These are phyloP conservation scores for Cnemophilus loriae DNA, from an alignment of 2,113 vertebrate species.

Conservation along the genomic window DNA sequence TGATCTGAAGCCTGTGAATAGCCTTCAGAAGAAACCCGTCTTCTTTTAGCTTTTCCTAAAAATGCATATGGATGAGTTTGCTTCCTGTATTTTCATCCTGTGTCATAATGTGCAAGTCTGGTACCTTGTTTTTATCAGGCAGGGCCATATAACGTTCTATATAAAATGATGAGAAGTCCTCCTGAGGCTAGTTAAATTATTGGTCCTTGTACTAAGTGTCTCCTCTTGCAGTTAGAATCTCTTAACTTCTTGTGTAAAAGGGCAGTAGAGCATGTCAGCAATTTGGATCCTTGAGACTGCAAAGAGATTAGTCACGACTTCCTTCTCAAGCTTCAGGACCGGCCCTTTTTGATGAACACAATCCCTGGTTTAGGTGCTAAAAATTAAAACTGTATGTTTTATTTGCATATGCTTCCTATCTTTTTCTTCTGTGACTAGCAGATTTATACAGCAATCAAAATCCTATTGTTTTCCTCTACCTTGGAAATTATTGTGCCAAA, in stretches of 20 bases:
- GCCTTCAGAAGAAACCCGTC: not conserved
- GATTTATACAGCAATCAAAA: not conserved
- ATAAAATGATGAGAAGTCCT: not conserved
- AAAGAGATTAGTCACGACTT: not conserved
- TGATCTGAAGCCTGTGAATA: not conserved
- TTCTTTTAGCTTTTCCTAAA: not conserved
- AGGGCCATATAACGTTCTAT: not conserved
- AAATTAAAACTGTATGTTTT: not conserved
- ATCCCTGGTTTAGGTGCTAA: not conserved
- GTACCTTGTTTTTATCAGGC: not conserved
- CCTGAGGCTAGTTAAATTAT: not conserved
- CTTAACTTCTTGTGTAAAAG: not conserved
- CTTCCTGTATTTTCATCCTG: not conserved
- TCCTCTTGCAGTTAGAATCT: not conserved
- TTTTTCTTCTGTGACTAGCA: fast-evolving
- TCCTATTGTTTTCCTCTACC: not conserved
- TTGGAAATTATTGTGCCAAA: not conserved
- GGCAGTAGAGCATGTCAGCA: not conserved
- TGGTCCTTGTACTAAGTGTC: not conserved
- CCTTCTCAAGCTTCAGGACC: not conserved
- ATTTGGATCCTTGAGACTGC: not conserved
- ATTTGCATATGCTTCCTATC: not conserved
- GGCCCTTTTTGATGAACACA: not conserved
- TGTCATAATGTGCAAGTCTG: not conserved
- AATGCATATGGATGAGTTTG: not conserved